phyloP scores from a whole-genome alignment of 1,140 invertebrate species.

The Caenorhabditis inopinata region DNA sequence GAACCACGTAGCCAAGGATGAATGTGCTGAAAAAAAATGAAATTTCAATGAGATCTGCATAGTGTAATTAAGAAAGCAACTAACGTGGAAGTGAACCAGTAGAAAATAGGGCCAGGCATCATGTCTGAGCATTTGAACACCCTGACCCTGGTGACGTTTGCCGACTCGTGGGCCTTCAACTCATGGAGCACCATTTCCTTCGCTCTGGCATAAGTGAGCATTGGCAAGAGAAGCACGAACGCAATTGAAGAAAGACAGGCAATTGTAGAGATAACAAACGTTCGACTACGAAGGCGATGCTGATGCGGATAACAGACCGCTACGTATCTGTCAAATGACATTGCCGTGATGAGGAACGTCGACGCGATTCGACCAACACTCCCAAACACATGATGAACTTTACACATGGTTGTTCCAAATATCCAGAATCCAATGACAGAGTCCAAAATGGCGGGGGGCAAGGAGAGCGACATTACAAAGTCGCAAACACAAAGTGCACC shows the following conservation, averaged over 20 bases:
- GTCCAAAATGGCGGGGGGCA: conserved; percentile 65
- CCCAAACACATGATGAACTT: conserved; percentile 63
- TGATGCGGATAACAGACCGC: conserved; percentile 68
- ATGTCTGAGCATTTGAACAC: conserved; percentile 65
- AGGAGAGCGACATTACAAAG: conserved; percentile 61
- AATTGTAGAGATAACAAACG: conserved; percentile 51
- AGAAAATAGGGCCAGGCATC: conserved; percentile 61
- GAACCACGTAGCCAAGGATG: conserved; percentile 25
- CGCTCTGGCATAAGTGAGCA: conserved; percentile 61
- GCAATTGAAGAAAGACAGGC: conserved; percentile 56
- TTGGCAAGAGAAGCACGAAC: conserved; percentile 61
- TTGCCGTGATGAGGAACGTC: conserved; percentile 69
- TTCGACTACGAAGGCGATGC: conserved; percentile 48
- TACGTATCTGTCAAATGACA: conserved; percentile 69
- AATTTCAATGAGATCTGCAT: conserved; percentile 58
- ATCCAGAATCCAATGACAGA: conserved; percentile 65
- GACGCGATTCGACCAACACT: conserved; percentile 65
- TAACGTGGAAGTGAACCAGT: conserved; percentile 61
- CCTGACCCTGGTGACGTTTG: conserved; percentile 61
- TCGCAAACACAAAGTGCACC: conserved; percentile 62
- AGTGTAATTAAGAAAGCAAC: not conserved
- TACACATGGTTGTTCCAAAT: conserved; percentile 62
- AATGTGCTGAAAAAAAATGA: conserved; percentile 39
- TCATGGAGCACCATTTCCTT: conserved; percentile 64
- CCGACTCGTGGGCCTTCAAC: conserved; percentile 47